Percentiles rank a stretch among this genome's conserved stretches.
phyloP scores from a whole-genome alignment of 2,113 vertebrate genomes.

The Microtus ochrogaster region DNA sequence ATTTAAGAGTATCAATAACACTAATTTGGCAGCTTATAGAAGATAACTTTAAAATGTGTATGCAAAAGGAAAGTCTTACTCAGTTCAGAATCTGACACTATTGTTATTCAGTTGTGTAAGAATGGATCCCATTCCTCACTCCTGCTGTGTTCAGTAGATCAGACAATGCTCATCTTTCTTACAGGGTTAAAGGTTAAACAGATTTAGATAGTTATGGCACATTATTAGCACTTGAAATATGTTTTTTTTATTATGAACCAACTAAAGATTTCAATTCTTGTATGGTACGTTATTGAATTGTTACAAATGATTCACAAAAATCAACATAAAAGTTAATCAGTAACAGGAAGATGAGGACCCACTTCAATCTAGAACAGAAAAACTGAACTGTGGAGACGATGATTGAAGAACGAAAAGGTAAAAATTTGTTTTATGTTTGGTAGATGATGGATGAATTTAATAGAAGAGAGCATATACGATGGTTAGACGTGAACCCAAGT shows the following conservation, averaged over 20 bases:
- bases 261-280: background rate
- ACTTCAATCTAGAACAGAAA: background rate
- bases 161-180: background rate
- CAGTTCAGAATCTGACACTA: too few relatives aligned
- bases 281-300: background rate
- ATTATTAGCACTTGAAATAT: background rate
- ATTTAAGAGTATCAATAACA: background rate
- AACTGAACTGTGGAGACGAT: background rate
- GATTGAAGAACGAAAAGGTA: background rate
- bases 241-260: background rate
- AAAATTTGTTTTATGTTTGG: background rate
- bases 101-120: background rate
- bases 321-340: background rate
- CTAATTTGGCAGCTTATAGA: background rate
- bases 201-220: background rate
- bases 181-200: background rate
- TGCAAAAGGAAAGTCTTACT: background rate
- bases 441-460: background rate
- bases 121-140: background rate
- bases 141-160: background rate
- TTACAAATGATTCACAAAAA: constrained; percentile 13
- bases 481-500: background rate
- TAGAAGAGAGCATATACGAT: background rate
- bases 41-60: background rate
- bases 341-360: background rate